A percentile compares a stretch with the other conserved stretches of the same genome.
Conservation (phyloP, 2,113 vertebrate genomes). For the Antigone vipio region DNA sequence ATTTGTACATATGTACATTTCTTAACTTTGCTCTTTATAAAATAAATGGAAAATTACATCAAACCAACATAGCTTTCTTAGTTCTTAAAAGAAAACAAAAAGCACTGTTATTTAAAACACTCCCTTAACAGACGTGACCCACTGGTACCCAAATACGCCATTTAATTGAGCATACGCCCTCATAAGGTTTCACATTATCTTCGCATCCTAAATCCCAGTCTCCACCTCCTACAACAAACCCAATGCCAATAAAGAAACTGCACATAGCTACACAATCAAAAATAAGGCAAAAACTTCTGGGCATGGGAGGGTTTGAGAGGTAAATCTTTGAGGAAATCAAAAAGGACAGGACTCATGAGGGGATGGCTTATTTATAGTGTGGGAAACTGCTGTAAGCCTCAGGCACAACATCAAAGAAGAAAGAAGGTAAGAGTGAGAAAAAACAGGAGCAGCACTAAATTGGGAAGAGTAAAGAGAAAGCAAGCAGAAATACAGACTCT, state of each 20-base stretch:
- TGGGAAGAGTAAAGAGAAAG: constrained; percentile 22
- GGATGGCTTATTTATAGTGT: constrained; percentile 20
- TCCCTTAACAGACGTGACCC: background rate
- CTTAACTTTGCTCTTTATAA: background rate
- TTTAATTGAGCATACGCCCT: background rate
- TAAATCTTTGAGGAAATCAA: constrained; percentile 5
- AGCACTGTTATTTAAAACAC: background rate
- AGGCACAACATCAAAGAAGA: constrained; percentile 50
- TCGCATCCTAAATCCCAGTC: background rate
- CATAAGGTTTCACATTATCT: background rate
- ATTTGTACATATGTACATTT: background rate
- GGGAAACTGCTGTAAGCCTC: constrained; percentile 40
- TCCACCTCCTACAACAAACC: background rate
- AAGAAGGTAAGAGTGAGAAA: constrained; percentile 35
- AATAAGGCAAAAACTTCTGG: background rate
- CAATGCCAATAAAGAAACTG: background rate
- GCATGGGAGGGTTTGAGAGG: background rate
- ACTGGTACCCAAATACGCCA: background rate
- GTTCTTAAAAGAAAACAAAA: background rate
- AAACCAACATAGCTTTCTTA: background rate
- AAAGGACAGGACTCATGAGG: background rate
- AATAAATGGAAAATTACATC: background rate
- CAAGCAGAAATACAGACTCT: constrained; percentile 14
- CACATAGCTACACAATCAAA: background rate
- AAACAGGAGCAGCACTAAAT: constrained; percentile 50